phyloP scores from a whole-genome alignment of 2,797 vertebrate genomes.

The Gymnopithys bicolor region DNA sequence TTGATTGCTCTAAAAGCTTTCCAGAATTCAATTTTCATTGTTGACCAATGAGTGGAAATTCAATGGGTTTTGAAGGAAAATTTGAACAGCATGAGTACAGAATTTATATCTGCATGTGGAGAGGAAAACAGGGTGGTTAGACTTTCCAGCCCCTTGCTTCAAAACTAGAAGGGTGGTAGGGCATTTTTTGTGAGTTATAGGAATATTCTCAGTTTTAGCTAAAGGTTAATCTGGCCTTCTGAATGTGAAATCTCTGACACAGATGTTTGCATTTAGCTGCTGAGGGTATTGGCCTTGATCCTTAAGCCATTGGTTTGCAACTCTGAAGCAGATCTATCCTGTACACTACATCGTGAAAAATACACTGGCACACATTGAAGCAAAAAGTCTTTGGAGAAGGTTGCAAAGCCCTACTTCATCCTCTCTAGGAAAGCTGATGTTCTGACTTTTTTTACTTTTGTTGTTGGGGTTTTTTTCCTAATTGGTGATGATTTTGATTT shows the following conservation, averaged over 20 bases:
- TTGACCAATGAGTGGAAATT: neutral
- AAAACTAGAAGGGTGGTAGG: accelerated
- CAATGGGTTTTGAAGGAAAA: neutral
- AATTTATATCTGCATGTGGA: neutral
- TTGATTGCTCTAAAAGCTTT: neutral
- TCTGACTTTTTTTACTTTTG: neutral
- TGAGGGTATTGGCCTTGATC: neutral
- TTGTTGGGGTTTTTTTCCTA: neutral
- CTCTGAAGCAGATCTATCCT: neutral
- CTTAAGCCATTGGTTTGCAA: neutral
- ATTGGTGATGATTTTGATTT: neutral
- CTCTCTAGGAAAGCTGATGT: neutral
- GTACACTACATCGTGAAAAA: neutral
- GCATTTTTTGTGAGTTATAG: neutral
- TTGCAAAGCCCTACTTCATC: neutral
- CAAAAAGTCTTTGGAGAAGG: neutral
- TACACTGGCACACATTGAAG: neutral
- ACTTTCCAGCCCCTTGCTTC: neutral
- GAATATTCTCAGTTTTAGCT: neutral
- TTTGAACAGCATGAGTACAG: neutral
- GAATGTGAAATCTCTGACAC: neutral
- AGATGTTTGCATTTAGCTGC: neutral
- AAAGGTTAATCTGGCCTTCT: neutral
- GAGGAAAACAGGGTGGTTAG: neutral
- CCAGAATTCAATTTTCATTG: neutral